Base-by-base conservation (phyloP, 2,888 invertebrate species). In the Pandemis corylana region DNA sequence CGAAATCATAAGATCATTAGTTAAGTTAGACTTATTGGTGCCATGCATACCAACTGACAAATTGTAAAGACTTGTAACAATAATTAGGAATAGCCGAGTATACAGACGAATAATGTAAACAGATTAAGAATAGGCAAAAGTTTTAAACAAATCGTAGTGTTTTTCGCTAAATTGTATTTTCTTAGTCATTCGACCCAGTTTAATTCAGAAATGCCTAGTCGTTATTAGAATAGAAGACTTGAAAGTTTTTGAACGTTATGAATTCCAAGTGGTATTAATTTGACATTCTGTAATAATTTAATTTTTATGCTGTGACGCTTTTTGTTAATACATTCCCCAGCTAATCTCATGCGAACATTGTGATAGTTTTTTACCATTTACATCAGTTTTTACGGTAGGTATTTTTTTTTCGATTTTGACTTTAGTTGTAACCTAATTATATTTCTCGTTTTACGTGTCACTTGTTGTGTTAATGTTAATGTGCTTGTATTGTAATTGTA, bases 311-410 rank as follows among this genome's bases (percentile, higher is more conserved):
- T 36, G 9, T 44, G 7, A 7, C 44, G 44, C 9, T n/a, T n/a
- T 13, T n/a, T n/a, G 6, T n/a, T 51, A 6, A n/a, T 44, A 51
- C 13, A 51, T 51, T 7, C 51, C 51, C 64, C 44, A 28, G 5
- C 15, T n/a, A 65, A 5, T 65, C 10, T 41, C 46, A 20, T 20
- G 20, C 20, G 36, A 20, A 59, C 46, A 36, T 70, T 53, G 42
- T 56, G 9, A 36, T 56, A 49, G 41, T 59, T 84, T 80, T 20
- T 80, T 79, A 78, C 71, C 68, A 42, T 74, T 85, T 90, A 89
- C 89, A 86, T 84, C 83, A 85, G 83, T 89, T 89, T 87, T 51
- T 89, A 83, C 80, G 83, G 82, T 88, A 86, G 84, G 85, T 88
- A 85, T 87, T 83, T 83, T 82, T 72, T 15, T 56, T 76, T 62